phyloP scores from a whole-genome alignment of 2,797 vertebrate species.

The Anguilla obscura region DNA sequence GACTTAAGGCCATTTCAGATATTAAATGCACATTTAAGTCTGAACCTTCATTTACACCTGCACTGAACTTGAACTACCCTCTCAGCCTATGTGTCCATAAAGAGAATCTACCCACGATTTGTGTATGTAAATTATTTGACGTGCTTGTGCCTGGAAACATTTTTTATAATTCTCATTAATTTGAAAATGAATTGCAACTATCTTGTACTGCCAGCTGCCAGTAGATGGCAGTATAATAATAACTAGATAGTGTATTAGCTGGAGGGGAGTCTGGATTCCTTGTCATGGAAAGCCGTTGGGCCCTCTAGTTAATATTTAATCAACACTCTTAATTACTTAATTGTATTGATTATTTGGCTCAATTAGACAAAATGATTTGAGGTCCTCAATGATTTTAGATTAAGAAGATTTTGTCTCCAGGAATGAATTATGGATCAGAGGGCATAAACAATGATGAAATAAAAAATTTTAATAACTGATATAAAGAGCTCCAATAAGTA shows the following conservation, averaged over 20 bases:
- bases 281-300: conserved; percentile 5
- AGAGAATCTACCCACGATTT: background rate
- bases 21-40: background rate
- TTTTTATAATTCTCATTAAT: too few species aligned
- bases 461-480: background rate
- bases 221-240: conserved; percentile 34
- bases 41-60: conserved; percentile 5
- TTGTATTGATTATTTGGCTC: conserved; percentile 34
- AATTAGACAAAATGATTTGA: conserved; percentile 26
- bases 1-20: background rate
- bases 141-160: background rate
- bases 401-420: background rate
- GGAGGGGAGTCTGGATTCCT: background rate
- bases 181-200: background rate
- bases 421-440: background rate
- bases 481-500: background rate
- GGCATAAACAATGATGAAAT: conserved; percentile 13
- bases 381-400: conserved; percentile 10
- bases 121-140: background rate
- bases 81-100: background rate
- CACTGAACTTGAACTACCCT: background rate
- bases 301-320: conserved; percentile 2
- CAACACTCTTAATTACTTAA: conserved; percentile 24
- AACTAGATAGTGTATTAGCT: conserved; percentile 3
- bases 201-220: conserved; percentile 15